Evolutionary conservation across 1,140 invertebrate species (phyloP).

Genomic region (Bombus turneri): DNA sequence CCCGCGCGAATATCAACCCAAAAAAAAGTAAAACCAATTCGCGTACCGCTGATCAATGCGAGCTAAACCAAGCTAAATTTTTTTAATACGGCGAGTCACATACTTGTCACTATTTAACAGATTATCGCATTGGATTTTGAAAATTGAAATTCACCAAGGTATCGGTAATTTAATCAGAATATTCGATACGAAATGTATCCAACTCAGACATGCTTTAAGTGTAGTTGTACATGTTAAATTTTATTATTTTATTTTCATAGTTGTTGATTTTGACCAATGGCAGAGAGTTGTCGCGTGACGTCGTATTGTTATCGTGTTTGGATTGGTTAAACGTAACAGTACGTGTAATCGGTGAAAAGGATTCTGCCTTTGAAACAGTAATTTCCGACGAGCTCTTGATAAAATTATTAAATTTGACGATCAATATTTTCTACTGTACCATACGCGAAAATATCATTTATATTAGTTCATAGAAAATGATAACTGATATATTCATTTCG

Average conservation of each 20-base stretch:
- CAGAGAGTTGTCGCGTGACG: constrained; percentile 10
- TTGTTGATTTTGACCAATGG: constrained; percentile 29
- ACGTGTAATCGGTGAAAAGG: constrained; percentile 37
- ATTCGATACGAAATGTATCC: not conserved
- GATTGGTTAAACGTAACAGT: constrained; percentile 35
- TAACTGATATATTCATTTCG: not conserved
- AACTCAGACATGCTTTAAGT: not conserved
- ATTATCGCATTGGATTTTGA: not conserved
- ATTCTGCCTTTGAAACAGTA: constrained; percentile 51
- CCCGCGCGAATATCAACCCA: constrained; percentile 34
- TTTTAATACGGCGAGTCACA: not conserved
- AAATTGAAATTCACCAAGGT: not conserved
- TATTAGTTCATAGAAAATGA: not conserved
- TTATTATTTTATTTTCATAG: constrained; percentile 32
- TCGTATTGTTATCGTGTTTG: constrained; percentile 31
- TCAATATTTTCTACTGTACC: constrained; percentile 30
- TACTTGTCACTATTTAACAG: not conserved
- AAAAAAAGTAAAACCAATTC: constrained; percentile 14
- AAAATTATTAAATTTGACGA: constrained; percentile 42
- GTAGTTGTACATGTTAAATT: constrained; percentile 3
- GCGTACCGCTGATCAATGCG: constrained; percentile 19
- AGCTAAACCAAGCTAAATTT: not conserved
- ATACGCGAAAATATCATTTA: not conserved
- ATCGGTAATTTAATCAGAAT: not conserved
- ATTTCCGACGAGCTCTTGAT: constrained; percentile 14